A percentile compares a stretch with the other conserved stretches of the same genome.
Conservation (phyloP, 2,888 invertebrate genomes). For the Callimorpha dominula region DNA sequence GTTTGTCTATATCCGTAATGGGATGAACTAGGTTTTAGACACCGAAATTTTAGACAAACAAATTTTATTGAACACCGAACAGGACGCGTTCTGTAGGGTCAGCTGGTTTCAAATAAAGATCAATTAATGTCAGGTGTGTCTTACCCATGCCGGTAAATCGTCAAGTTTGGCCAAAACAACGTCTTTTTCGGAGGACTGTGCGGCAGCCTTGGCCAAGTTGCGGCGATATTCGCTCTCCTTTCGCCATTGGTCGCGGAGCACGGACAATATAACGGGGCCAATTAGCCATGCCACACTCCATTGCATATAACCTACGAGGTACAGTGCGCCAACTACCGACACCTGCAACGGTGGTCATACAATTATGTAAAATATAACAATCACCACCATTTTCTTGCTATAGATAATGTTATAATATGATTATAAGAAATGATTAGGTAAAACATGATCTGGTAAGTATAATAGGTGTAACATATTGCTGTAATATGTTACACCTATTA, state of each 20-base stretch:
- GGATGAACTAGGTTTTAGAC: not conserved
- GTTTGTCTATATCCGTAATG: not conserved
- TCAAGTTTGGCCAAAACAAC: constrained; percentile 94
- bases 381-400: no score
- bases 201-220: constrained; percentile 92
- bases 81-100: not conserved
- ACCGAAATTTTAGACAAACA: not conserved
- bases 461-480: no score
- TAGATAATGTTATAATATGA: no score
- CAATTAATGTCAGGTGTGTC: constrained; percentile 40
- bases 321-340: constrained; percentile 91
- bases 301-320: constrained; percentile 94
- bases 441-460: no score
- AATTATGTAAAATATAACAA: no score
- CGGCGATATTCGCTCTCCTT: constrained; percentile 91
- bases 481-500: not conserved
- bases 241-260: constrained; percentile 92
- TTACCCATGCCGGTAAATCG: constrained; percentile 97
- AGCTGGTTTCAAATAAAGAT: not conserved
- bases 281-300: constrained; percentile 97
- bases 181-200: constrained; percentile 93
- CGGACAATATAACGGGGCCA: constrained; percentile 91
- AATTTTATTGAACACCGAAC: not conserved
- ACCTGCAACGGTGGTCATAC: constrained; percentile 78
- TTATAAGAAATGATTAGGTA: not conserved